A percentile compares a stretch with the other conserved stretches of the same genome.
phyloP scores from a whole-genome alignment of 2,113 vertebrate genomes.

The Malurus alboscapulatus region DNA sequence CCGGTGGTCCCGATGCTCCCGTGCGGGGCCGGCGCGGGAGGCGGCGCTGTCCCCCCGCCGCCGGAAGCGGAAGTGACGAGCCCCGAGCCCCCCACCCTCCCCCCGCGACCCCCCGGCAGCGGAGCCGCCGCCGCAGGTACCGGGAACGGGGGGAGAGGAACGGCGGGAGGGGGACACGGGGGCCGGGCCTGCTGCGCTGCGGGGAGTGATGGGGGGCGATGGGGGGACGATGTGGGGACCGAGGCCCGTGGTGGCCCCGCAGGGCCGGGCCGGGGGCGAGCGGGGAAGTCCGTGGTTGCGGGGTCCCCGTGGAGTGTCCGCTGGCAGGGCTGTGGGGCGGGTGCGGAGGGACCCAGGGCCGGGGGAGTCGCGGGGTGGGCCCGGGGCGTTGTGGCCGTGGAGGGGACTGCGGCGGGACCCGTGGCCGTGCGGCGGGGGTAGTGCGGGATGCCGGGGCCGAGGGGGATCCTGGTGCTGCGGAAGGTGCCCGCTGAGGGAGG shows the following conservation, averaged over 20 bases:
- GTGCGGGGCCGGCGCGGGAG: not conserved
- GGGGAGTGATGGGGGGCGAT: not conserved
- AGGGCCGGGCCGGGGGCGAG: not conserved
- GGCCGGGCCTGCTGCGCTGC: not conserved
- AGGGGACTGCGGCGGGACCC: not conserved
- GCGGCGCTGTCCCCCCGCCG: not conserved
- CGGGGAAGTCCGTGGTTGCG: not conserved
- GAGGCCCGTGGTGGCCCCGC: not conserved
- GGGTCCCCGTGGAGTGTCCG: not conserved
- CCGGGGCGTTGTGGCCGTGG: not conserved
- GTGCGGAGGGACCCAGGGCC: not conserved
- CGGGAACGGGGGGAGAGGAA: not conserved
- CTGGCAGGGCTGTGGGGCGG: not conserved
- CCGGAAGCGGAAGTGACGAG: not conserved
- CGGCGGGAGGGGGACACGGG: too few relatives aligned
- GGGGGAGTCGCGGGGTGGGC: too few relatives aligned
- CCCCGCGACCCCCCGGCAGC: not conserved
- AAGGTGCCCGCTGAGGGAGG: not conserved
- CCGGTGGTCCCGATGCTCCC: too few relatives aligned
- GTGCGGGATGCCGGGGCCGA: not conserved
- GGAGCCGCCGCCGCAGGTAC: not conserved
- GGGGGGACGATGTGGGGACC: not conserved
- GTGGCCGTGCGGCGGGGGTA: not conserved
- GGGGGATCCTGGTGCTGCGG: not conserved
- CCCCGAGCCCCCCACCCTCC: not conserved